Base-by-base conservation (phyloP, 2,888 invertebrate species). In the Nebria salina region DNA sequence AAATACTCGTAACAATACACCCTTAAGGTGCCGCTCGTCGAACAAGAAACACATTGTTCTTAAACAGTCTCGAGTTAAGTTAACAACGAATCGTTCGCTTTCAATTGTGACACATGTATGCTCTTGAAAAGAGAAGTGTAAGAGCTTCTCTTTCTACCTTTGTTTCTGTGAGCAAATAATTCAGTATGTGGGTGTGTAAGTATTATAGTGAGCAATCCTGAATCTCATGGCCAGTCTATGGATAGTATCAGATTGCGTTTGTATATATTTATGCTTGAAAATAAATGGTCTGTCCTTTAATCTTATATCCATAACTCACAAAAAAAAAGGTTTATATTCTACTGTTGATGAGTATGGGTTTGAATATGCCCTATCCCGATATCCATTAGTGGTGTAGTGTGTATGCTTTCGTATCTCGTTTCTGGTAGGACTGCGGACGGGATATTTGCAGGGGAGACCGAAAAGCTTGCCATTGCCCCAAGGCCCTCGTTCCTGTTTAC, bases 11-110 rank as follows among this genome's bases (percentile, higher is more conserved):
- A 64, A 78, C 73, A 78, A 78, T 78, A 78, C 72, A 78, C 65
- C 65, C 78, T 78, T 65, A 73, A 5, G 4, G 25, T 65, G 34
- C 8, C 65, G 65, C 78, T 43, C 65, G 65, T 78, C 42, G 72
- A 78, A 78, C 78, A 78, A 78, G 73, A 78, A 78, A 78, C 42
- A 73, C 78, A 78, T 78, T 78, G 78, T 78, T 78, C 78, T 73
- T 78, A 73, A 73, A 73, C 78, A 78, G 41, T 78, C 73, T 42
- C 66, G 68, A 76, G 66, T 76, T 76, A 76, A 76, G 76, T 41
- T 66, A 41, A 76, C 76, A 76, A 66, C 76, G 66, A 76, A 20
- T 41, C 34, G 76, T 68, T 64, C 75, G 41, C 20, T 65, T 25
- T 41, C 26, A 7, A 65, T 68, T 68, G 76, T 42, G 11, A 15